Evolutionary conservation across 2,797 vertebrate species (phyloP).

Genomic region (Cyprinella venusta): DNA sequence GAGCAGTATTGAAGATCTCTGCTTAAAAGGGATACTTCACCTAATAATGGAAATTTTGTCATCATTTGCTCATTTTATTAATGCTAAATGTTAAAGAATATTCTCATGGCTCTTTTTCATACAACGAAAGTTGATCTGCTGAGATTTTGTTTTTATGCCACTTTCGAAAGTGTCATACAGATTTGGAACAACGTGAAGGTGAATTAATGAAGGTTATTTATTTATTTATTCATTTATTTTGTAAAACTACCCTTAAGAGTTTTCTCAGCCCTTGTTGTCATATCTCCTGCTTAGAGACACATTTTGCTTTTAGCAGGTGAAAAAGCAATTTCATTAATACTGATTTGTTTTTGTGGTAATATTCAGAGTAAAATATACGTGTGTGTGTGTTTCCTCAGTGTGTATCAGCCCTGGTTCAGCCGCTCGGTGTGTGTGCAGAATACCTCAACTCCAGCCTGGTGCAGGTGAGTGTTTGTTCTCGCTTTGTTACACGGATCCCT

Average conservation of each 20-base stretch:
- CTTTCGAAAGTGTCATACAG: not conserved
- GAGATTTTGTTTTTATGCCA: not conserved
- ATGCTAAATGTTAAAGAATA: not conserved
- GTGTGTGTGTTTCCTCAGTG: constrained; percentile 73
- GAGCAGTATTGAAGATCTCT: too few relatives aligned
- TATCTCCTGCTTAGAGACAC: not conserved
- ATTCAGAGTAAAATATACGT: not conserved
- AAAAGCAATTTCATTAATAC: not conserved
- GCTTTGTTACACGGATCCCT: not conserved
- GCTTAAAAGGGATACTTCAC: not conserved
- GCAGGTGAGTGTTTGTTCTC: constrained; percentile 82
- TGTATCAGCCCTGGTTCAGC: constrained; percentile 94
- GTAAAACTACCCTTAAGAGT: not conserved
- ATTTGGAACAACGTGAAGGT: not conserved
- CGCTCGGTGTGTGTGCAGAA: constrained; percentile 95
- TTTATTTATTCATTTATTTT: not conserved
- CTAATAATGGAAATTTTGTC: not conserved
- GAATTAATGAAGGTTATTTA: not conserved
- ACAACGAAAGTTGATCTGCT: not conserved
- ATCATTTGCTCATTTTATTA: not conserved
- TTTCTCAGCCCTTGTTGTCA: not conserved
- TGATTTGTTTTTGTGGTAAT: not conserved
- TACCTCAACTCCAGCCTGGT: constrained; percentile 95
- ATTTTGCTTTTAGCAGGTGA: not conserved
- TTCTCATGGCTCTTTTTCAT: not conserved